These are phyloP conservation scores for Nebria ingens DNA, from an alignment of 1,140 invertebrate species.

Conservation along the genomic window DNA sequence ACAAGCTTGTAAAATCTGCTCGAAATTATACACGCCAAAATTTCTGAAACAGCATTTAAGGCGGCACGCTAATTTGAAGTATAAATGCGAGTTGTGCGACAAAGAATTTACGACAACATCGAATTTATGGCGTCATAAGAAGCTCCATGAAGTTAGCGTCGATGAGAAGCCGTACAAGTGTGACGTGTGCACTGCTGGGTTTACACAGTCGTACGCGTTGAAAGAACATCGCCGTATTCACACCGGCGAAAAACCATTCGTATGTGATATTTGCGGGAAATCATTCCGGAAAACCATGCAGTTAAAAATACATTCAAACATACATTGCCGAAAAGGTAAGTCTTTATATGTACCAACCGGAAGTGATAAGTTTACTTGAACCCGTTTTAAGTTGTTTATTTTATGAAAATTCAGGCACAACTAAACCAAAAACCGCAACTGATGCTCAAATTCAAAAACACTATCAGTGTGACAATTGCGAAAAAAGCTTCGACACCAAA, in stretches of 20 bases:
- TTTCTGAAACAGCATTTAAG: conserved; percentile 11
- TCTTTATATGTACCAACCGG: background rate
- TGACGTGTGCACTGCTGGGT: conserved; percentile 14
- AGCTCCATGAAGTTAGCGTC: too few relatives aligned
- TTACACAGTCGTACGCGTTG: background rate
- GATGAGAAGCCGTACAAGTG: conserved; percentile 13
- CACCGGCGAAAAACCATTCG: conserved; percentile 17
- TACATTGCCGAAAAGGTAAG: conserved; percentile 6
- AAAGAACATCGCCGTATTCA: conserved; percentile 19
- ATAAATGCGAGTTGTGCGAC: conserved; percentile 18
- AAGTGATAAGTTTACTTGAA: too few relatives aligned
- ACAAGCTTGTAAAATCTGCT: background rate
- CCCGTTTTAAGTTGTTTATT: background rate
- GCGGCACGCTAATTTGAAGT: conserved; percentile 15
- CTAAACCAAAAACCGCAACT: background rate
- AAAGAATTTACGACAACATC: conserved; percentile 13
- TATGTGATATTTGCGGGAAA: conserved; percentile 21
- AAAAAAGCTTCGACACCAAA: background rate
- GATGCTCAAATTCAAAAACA: background rate
- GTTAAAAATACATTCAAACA: conserved; percentile 1
- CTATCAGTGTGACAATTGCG: background rate
- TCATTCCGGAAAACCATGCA: background rate
- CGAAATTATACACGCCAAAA: background rate
- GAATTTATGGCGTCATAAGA: conserved; percentile 12
- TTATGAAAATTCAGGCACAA: background rate